phyloP scores from a whole-genome alignment of 1,140 invertebrate genomes.

The Drosophila pandora region DNA sequence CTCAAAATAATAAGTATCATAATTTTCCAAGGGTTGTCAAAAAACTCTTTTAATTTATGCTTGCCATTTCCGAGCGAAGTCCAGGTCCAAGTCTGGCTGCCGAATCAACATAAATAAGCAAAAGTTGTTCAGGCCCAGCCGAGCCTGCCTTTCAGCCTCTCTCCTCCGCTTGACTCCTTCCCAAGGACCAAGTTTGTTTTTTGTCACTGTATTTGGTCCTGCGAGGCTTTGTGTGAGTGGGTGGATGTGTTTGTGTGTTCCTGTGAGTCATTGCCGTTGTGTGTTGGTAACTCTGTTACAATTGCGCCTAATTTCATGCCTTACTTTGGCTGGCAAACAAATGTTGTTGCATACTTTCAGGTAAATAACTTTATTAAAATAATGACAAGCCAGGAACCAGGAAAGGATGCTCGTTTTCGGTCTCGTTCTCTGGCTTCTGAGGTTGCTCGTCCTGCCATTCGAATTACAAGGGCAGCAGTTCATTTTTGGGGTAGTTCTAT shows the following conservation, averaged over 20 bases:
- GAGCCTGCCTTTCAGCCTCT: slow-evolving; percentile 13
- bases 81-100: slow-evolving; percentile 64
- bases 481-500: not conserved
- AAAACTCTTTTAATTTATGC: slow-evolving; percentile 82
- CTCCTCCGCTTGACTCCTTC: slow-evolving; percentile 9
- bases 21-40: slow-evolving; percentile 80
- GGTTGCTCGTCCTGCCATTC: slow-evolving; percentile 29
- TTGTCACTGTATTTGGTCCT: slow-evolving; percentile 41
- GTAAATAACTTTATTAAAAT: slow-evolving; percentile 83
- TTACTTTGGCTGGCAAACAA: slow-evolving; percentile 74
- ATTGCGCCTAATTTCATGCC: slow-evolving; percentile 79
- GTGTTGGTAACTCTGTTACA: slow-evolving; percentile 80
- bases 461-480: slow-evolving; percentile 2
- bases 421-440: slow-evolving; percentile 14
- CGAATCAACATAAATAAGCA: slow-evolving; percentile 81
- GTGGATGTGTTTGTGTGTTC: slow-evolving; percentile 30
- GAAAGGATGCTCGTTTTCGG: not conserved
- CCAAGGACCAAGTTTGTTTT: slow-evolving; percentile 76
- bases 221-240: slow-evolving; percentile 38
- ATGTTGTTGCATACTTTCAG: slow-evolving; percentile 80
- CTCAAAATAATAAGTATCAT: slow-evolving; percentile 82
- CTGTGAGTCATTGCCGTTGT: slow-evolving; percentile 57
- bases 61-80: slow-evolving; percentile 74
- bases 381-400: slow-evolving; percentile 65
- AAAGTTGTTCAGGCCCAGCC: slow-evolving; percentile 53